phyloP scores from a whole-genome alignment of 1,140 invertebrate genomes.

The Drosophila yakuba region DNA sequence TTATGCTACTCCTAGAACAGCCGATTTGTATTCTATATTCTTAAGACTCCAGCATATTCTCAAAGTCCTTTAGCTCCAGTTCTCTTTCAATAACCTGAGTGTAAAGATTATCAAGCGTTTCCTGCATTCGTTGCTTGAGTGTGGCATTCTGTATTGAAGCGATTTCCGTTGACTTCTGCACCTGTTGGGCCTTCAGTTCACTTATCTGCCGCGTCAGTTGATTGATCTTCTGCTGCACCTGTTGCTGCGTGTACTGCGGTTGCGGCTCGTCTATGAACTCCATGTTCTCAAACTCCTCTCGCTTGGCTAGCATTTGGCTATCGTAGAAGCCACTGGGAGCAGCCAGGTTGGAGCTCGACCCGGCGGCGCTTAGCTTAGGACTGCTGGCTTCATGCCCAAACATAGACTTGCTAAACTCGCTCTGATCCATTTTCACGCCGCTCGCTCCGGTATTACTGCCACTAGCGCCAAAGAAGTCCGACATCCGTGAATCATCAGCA shows the following conservation, averaged over 20 bases:
- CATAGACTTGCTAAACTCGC: slow-evolving; percentile 73
- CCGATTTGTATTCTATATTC: not conserved
- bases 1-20: not conserved
- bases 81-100: slow-evolving; percentile 92
- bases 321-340: slow-evolving; percentile 73
- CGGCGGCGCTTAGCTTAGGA: slow-evolving; percentile 63
- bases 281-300: slow-evolving; percentile 72
- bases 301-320: slow-evolving; percentile 54
- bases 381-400: slow-evolving; percentile 63
- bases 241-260: slow-evolving; percentile 79
- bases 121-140: slow-evolving; percentile 92
- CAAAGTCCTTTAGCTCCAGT: slow-evolving; percentile 86
- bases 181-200: slow-evolving; percentile 89
- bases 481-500: slow-evolving; percentile 90
- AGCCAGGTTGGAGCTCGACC: slow-evolving; percentile 77
- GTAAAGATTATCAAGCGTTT: slow-evolving; percentile 91
- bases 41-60: slow-evolving; percentile 71
- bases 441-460: slow-evolving; percentile 28
- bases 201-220: slow-evolving; percentile 89
- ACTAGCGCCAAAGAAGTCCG: slow-evolving; percentile 87
- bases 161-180: slow-evolving; percentile 93
- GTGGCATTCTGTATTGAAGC: slow-evolving; percentile 94
- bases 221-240: slow-evolving; percentile 86
- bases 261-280: slow-evolving; percentile 67
- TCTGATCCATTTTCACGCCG: slow-evolving; percentile 64